Base-by-base conservation (phyloP, 1,140 invertebrate species). In the Helicoverpa zea region DNA sequence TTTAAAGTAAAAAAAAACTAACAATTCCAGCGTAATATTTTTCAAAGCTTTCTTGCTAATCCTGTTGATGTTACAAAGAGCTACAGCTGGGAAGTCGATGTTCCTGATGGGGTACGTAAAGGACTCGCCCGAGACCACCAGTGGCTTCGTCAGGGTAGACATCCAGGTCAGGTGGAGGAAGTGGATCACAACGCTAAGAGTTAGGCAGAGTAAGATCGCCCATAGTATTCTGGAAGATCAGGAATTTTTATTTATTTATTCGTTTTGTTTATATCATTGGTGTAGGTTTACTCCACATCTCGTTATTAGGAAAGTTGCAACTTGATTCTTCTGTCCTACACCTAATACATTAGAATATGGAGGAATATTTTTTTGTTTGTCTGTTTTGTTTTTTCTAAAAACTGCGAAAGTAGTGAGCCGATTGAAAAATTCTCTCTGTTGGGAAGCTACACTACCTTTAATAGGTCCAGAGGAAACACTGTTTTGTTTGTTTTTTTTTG, bases 11-110 rank as follows among this genome's bases (percentile, higher is more conserved):
- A 63, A 13, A 52, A 47, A 56, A 54, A 90, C 91, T 91, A 85
- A 96, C 95, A 93, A 82, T 75, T 87, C 63, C 47, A 81, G 64
- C 9, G 93, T 92, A 49, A 90, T 83, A 14, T 88, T 51, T 1
- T 83, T 52, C 5, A 93, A 88, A 23, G 87, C 86, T 29, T 86
- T 89, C 73, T 84, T 91, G 81, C 95, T 96, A 13, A 96, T 95
- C 76, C 95, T 95, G 84, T 96, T 96, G 10, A 95, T 81, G 75
- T 95, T 95, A 83, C 96, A 96, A 4, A 96, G 74, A 1, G 95
- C 94, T 0, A 96, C 87, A 0, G 93, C 96, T 7, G 96, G 96
- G 86, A 96, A 96, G 63, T 95, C 90, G 3, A 96, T 90, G 16
- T 95, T 85, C 0, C 88, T 88, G 49, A 96, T 95, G 4, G 95